phyloP scores from a whole-genome alignment of 2,113 vertebrate species.

The Carassius gibelio region DNA sequence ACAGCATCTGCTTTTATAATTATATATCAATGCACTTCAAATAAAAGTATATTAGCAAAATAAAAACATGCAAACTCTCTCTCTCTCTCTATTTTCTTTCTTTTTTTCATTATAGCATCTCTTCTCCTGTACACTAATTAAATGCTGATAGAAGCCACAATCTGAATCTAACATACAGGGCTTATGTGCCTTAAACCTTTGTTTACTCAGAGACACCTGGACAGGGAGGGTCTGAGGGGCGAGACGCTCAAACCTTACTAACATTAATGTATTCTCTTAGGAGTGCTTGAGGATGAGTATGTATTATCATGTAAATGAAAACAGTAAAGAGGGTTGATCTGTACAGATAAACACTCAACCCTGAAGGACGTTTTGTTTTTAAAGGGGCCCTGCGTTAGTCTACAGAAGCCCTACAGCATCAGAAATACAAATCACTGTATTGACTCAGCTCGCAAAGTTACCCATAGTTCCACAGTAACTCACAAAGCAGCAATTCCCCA shows the following conservation, averaged over 20 bases:
- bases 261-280: constrained; percentile 7
- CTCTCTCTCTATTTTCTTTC: too few relatives aligned
- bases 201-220: neutral
- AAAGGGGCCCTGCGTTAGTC: neutral
- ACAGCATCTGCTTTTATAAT: neutral
- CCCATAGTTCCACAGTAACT: constrained; percentile 57
- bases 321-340: neutral
- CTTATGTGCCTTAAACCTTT: neutral
- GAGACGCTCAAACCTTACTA: neutral
- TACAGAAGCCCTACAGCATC: neutral
- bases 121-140: neutral
- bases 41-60: neutral
- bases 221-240: constrained; percentile 1
- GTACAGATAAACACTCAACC: neutral
- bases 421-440: neutral
- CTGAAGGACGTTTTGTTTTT: neutral
- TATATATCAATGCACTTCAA: neutral
- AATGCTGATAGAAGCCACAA: too few relatives aligned
- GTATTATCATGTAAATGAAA: constrained; percentile 1
- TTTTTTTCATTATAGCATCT: neutral
- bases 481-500: constrained; percentile 80
- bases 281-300: constrained; percentile 13
- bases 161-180: neutral
- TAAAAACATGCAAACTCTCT: too few relatives aligned
- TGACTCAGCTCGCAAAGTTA: neutral